A percentile compares a stretch with the other conserved stretches of the same genome.
Evolutionary conservation across 2,113 vertebrate genomes (phyloP).

Genomic region (Pipra filicauda): DNA sequence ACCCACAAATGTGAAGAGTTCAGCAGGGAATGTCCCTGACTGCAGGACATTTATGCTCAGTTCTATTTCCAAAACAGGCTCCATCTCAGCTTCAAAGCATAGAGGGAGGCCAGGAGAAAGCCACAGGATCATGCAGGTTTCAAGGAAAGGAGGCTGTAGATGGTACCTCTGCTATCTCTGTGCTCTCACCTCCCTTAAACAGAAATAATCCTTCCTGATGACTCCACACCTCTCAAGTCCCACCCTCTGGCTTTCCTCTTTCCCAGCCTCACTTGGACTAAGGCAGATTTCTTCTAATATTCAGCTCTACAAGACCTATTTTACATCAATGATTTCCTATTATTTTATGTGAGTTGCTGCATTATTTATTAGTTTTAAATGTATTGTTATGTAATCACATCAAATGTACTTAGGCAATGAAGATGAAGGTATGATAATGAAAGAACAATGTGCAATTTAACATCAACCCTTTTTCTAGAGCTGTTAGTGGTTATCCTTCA

Average conservation of each 20-base stretch:
- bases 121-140: fast-evolving
- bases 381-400: background rate
- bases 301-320: background rate
- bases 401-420: background rate
- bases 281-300: background rate
- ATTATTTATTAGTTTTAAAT: constrained; percentile 11
- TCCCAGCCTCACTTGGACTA: background rate
- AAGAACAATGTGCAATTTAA: background rate
- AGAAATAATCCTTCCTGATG: background rate
- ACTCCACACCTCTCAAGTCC: background rate
- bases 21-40: background rate
- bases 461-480: background rate
- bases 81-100: background rate
- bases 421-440: background rate
- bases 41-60: background rate
- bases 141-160: background rate
- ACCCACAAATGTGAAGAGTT: background rate
- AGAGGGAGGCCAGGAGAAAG: background rate
- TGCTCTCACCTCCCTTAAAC: background rate
- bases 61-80: background rate
- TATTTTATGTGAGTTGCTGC: background rate
- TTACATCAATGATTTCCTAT: background rate
- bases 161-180: background rate
- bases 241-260: background rate
- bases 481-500: background rate